Base-by-base conservation (phyloP, 2,888 invertebrate genomes). In the Sphinx pinastri region DNA sequence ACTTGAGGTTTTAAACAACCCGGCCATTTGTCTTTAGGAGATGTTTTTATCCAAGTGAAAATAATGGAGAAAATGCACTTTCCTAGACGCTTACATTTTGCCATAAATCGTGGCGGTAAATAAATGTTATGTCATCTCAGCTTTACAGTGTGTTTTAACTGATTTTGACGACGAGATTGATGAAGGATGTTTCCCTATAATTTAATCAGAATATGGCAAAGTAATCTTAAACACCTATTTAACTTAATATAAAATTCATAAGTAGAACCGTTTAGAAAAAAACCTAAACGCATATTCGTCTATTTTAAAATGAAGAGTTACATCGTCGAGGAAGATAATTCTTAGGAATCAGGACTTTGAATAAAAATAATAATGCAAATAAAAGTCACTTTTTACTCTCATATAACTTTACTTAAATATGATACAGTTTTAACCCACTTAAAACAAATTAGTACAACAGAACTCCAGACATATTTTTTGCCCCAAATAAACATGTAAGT, bases 61-160 rank as follows among this genome's bases (percentile, higher is more conserved):
- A 49, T 63, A 63, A 63, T 63, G 49, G 19, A 49, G 63, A 13
- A 47, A 60, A 47, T 49, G 63, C 63, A 63, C 63, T 63, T 45
- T 13, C 63, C 49, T 1, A 19, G 49, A 49, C 16, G 63, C 12
- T 63, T 19, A 49, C 63, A 12, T 13, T 63, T 49, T 49, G 19
- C 16, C 7, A 25, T 63, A 63, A 63, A 63, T 63, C 49, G 47
- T 60, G 16, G 12, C 11, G 45, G 8, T 47, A 16, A 13, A 16
- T 16, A 57, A 19, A 57, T 16, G 45, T 38, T 47, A n/a, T 60
- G n/a, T 60, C 59, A 45, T 11, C 38, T 10, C 16, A 60, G 16
- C 16, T 60, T 52, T 14, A 52, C 5, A 14, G 1, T 52, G 52
- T 52, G 14, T 52, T 52, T 52, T 52, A 14, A n/a, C n/a, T 7